Conservation (phyloP, 2,888 invertebrate species). For the Argyresthia albistria region DNA sequence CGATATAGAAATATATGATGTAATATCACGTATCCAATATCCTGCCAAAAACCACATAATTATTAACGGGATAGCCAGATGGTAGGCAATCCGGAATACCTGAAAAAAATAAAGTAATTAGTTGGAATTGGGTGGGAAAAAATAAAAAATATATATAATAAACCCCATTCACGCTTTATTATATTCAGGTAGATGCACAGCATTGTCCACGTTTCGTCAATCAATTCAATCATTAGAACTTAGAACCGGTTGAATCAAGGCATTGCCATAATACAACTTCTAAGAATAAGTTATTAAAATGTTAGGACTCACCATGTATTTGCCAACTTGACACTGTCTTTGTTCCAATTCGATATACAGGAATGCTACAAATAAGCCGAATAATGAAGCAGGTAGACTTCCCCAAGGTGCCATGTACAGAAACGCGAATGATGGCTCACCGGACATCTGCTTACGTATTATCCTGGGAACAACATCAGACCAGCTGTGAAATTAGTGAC, state of each 20-base stretch:
- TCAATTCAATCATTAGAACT: background rate
- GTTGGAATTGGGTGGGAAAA: too few species aligned
- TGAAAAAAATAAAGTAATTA: background rate
- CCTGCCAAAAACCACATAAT: constrained; percentile 8
- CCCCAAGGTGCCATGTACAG: constrained; percentile 33
- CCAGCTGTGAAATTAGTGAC: background rate
- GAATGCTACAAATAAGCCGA: constrained; percentile 33
- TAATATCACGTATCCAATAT: constrained; percentile 20
- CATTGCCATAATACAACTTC: background rate
- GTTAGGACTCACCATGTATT: background rate
- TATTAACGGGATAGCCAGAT: constrained; percentile 1
- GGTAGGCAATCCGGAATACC: background rate
- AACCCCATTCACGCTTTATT: too few species aligned
- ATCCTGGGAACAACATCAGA: constrained; percentile 18
- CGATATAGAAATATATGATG: constrained; percentile 14
- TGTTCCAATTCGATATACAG: constrained; percentile 13
- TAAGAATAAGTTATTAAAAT: background rate
- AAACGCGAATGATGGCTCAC: constrained; percentile 32
- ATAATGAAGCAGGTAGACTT: constrained; percentile 34
- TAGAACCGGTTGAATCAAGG: background rate
- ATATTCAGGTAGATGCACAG: background rate
- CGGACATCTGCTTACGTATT: constrained; percentile 24
- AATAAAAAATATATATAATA: too few species aligned
- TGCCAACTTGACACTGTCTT: background rate
- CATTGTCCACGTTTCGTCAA: background rate